Evolutionary conservation across 2,888 invertebrate species (phyloP), one percentile per base, ranked within the genome.

Genomic region (Archips crataeganus): DNA sequence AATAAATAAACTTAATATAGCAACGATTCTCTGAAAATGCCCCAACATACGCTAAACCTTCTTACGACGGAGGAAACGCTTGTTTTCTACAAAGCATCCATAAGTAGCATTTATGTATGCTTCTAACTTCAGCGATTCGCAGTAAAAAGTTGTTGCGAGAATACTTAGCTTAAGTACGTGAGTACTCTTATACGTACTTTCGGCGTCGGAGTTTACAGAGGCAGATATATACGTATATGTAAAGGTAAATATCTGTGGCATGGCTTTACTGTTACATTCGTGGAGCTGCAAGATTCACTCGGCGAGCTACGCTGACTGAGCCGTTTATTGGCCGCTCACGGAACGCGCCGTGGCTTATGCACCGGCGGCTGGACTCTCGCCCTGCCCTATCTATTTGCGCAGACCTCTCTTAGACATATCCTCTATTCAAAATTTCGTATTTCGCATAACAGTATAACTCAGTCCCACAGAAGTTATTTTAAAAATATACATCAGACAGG

Each of bases 351-450:
- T 78, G 82, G 85, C 85, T 85, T 87, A 85, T 82, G 83, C 81
- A 79, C 80, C 77, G 79, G 79, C 73, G 74, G 78, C 78, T 76
- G 78, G 81, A 79, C 82, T 79, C 76, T 80, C 75, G 70, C 67
- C 71, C 1, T 54, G 75, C 74, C 82, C 85, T 91, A 91, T 91
- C 90, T 90, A 87, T 90, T 89, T 88, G 83, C 81, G 79, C 89
- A 89, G 86, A 84, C 86, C 83, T 85, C 60, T 64, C 60, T 74
- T 64, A 74, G 59, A 74, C 71, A 71, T 57, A 66, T 70, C 65
- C 67, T 63, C 36, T 63, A 63, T 75, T 62, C 74, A 67, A 61
- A 65, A 70, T 65, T 74, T 70, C 32, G 61, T 36, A 62, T 62
- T 73, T 73, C 68, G 68, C 59, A 47, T 51, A 64, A 69, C 45